Evolutionary conservation across 2,113 vertebrate species (phyloP).

Genomic region (Hippocampus zosterae): DNA sequence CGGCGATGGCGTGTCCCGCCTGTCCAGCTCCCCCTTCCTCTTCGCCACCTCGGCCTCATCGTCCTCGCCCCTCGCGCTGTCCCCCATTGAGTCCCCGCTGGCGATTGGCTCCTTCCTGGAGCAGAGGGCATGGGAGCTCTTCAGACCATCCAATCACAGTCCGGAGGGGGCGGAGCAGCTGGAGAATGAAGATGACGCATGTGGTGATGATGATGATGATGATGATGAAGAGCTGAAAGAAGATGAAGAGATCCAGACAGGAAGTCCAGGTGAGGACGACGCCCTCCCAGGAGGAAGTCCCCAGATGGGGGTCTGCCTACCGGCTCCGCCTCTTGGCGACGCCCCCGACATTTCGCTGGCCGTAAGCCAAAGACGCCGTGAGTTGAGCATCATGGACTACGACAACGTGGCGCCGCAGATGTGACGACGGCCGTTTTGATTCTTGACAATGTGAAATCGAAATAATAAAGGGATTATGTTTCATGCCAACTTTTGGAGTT

Average conservation of each 20-base stretch:
- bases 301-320: slow-evolving; percentile 5
- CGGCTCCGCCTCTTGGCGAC: slow-evolving; percentile 6
- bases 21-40: slow-evolving; percentile 69
- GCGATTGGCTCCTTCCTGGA: slow-evolving; percentile 88
- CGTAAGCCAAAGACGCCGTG: slow-evolving; percentile 57
- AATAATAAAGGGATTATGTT: neutral
- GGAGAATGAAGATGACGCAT: neutral
- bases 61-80: slow-evolving; percentile 69
- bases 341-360: slow-evolving; percentile 32
- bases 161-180: slow-evolving; percentile 73
- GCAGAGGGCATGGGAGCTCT: slow-evolving; percentile 84
- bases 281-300: slow-evolving; percentile 31
- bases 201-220: no score
- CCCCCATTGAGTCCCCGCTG: slow-evolving; percentile 67
- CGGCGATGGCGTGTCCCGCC: slow-evolving; percentile 66
- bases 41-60: slow-evolving; percentile 51
- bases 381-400: slow-evolving; percentile 96
- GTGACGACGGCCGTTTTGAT: slow-evolving; percentile 20
- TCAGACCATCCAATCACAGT: slow-evolving; percentile 75
- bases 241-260: slow-evolving; percentile 11
- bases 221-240: neutral
- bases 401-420: slow-evolving; percentile 82
- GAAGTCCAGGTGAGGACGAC: slow-evolving; percentile 36
- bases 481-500: no score
- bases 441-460: neutral